Percentiles rank a stretch among this genome's conserved stretches.
Evolutionary conservation across 2,888 invertebrate species (phyloP).

Genomic region (Athalia rosae): DNA sequence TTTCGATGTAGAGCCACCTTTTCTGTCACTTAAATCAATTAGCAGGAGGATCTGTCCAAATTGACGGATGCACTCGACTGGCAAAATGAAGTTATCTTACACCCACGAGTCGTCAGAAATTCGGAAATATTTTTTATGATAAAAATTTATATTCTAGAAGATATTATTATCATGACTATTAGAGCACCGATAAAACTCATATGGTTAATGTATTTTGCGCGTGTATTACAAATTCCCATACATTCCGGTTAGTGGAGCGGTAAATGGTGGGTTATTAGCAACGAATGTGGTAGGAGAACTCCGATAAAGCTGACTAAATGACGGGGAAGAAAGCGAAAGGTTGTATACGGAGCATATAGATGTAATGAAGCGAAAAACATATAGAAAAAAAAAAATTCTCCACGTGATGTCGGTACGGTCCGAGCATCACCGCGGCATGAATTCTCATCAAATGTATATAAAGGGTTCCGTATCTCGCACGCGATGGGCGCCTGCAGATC

Average conservation of each 20-base stretch:
- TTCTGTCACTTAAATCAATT: too few species aligned
- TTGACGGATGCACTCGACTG: too few species aligned
- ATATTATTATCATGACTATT: too few species aligned
- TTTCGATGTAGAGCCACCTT: too few species aligned
- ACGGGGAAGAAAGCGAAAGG: neutral
- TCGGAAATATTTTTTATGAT: neutral
- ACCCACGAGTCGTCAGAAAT: too few species aligned
- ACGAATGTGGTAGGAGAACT: neutral
- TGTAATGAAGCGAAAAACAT: neutral
- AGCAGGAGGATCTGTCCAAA: too few species aligned
- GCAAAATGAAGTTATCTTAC: too few species aligned
- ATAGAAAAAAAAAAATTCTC: neutral
- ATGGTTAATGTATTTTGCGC: neutral
- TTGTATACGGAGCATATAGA: too few species aligned
- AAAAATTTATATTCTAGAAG: too few species aligned
- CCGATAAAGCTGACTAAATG: conserved; percentile 28
- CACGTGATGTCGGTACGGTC: too few species aligned
- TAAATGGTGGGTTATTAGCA: conserved; percentile 32
- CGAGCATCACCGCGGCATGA: conserved; percentile 21
- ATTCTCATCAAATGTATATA: conserved; percentile 33
- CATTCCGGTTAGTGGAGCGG: conserved; percentile 36
- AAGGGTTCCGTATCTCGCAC: conserved; percentile 33
- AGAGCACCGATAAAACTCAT: too few species aligned
- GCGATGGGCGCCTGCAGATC: conserved; percentile 9
- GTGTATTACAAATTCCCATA: conserved; percentile 16